phyloP scores from a whole-genome alignment of 2,113 vertebrate species.

The Rostratula benghalensis region DNA sequence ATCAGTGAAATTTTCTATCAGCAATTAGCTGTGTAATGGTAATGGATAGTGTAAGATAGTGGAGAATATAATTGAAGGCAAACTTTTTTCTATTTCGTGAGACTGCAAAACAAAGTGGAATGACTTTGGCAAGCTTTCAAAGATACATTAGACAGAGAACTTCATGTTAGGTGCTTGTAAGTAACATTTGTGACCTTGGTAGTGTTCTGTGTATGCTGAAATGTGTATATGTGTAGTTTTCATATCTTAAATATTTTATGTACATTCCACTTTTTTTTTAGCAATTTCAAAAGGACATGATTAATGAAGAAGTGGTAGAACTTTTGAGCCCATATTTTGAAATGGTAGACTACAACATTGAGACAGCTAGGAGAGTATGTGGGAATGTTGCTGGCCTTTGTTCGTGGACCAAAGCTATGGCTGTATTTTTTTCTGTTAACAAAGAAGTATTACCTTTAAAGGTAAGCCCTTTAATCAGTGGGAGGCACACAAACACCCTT shows the following conservation, averaged over 20 bases:
- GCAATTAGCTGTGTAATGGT: neutral
- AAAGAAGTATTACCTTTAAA: slow-evolving; percentile 96
- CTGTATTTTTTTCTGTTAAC: slow-evolving; percentile 92
- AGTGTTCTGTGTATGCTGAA: neutral
- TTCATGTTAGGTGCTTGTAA: neutral
- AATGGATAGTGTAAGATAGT: neutral
- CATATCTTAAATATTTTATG: neutral
- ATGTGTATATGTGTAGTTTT: neutral
- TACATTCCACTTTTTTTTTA: slow-evolving; percentile 21
- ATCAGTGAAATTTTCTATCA: neutral
- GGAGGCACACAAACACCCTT: neutral
- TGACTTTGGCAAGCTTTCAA: neutral
- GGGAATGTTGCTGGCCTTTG: slow-evolving; percentile 94
- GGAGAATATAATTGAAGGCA: neutral
- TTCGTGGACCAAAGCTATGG: slow-evolving; percentile 97
- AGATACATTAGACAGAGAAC: neutral
- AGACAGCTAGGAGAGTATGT: slow-evolving; percentile 91
- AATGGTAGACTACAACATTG: slow-evolving; percentile 94
- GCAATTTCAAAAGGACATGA: slow-evolving; percentile 97
- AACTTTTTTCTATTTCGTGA: neutral
- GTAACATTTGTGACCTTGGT: neutral
- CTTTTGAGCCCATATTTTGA: slow-evolving; percentile 93
- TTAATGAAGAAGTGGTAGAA: slow-evolving; percentile 94
- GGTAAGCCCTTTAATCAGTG: slow-evolving; percentile 64
- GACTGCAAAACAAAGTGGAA: neutral